Evolutionary conservation across 1,140 invertebrate genomes (phyloP).

Genomic region (Apis dorsata): DNA sequence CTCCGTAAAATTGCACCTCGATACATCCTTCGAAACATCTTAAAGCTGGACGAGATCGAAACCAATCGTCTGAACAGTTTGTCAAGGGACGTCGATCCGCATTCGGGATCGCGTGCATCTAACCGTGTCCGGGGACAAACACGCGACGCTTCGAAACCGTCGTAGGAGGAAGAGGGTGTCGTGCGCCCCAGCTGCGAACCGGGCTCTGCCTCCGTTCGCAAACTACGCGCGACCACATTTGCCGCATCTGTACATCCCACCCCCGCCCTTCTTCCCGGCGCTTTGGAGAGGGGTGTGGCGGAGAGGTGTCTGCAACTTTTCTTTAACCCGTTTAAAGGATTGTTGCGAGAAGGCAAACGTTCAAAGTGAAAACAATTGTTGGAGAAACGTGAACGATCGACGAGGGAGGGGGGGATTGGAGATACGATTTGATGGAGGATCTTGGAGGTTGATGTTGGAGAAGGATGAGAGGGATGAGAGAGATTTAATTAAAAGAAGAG

Average conservation of each 20-base stretch:
- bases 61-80: conserved; percentile 9
- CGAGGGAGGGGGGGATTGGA: too few species aligned
- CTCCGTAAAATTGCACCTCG: neutral
- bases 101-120: conserved; percentile 25
- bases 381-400: too few species aligned
- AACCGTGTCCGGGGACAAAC: conserved; percentile 1
- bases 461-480: too few species aligned
- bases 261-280: too few species aligned
- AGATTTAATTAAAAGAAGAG: too few species aligned
- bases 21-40: neutral
- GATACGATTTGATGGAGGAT: too few species aligned
- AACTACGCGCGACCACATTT: conserved; percentile 32
- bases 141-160: neutral
- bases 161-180: conserved; percentile 21
- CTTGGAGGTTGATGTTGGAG: too few species aligned
- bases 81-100: conserved; percentile 14
- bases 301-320: neutral
- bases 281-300: too few species aligned
- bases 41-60: neutral
- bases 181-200: conserved; percentile 32
- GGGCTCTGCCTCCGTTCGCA: neutral
- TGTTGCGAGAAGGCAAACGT: too few species aligned
- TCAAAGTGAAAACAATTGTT: neutral
- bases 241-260: conserved; percentile 22
- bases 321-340: neutral